Conservation (phyloP, 2,113 vertebrate genomes). For the Marcusenius ussheri region DNA sequence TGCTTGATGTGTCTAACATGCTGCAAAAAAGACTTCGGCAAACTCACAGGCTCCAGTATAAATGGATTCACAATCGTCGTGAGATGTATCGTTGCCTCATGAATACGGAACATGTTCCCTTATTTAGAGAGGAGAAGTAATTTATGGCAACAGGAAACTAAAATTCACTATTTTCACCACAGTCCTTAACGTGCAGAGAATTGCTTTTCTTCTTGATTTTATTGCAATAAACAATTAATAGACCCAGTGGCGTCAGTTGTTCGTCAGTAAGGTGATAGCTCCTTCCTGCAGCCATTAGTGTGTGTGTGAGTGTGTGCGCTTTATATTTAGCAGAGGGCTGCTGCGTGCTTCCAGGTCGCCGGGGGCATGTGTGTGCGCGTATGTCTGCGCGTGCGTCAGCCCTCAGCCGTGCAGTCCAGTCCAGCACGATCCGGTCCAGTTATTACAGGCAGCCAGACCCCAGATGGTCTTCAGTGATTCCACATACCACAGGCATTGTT, state of each 20-base stretch:
- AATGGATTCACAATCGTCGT: neutral
- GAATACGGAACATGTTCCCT: neutral
- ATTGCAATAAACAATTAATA: neutral
- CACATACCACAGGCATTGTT: slow-evolving; percentile 76
- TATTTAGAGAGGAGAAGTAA: neutral
- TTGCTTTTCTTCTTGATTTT: neutral
- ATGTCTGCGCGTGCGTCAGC: slow-evolving; percentile 14
- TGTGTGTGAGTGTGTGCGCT: neutral
- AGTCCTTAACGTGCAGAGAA: neutral
- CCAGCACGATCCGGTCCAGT: slow-evolving; percentile 60
- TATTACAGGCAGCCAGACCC: slow-evolving; percentile 67
- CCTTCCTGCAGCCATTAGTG: neutral
- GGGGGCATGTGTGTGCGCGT: slow-evolving; percentile 25
- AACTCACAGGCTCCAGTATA: neutral
- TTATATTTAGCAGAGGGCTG: neutral
- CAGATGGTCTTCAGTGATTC: slow-evolving; percentile 69
- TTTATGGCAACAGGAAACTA: neutral
- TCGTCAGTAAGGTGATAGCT: neutral
- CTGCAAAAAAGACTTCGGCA: neutral
- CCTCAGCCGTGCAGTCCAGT: slow-evolving; percentile 53
- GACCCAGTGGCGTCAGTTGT: neutral
- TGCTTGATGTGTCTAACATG: neutral
- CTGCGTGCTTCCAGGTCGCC: neutral
- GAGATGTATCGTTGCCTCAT: neutral
- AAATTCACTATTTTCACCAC: neutral